Base-by-base conservation (phyloP, 2,797 vertebrate species). In the Uromys caudimaculatus region DNA sequence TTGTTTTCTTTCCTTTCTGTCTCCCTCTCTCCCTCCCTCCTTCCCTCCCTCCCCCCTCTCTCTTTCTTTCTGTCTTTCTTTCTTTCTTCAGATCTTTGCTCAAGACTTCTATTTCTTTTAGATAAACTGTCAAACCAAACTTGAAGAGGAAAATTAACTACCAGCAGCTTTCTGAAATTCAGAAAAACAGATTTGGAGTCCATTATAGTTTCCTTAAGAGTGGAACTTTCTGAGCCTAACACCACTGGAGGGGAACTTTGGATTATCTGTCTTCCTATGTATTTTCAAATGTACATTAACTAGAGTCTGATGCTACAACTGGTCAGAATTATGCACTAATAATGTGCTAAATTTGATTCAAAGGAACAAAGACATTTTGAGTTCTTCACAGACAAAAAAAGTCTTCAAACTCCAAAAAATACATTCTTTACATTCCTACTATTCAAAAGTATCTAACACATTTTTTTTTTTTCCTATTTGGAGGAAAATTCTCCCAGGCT, bases 361-460 rank as follows among this genome's bases (percentile, higher is more conserved):
- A 52, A 96, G 96, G 92, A 95, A 97, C 92, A 97, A 97, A 97
- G 96, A 89, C 90, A 73, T 95, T 96, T 95, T 94, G 95, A 97
- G 91, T 95, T 97, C 95, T 93, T 96, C 97, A 96, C 96, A 97
- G 96, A 97, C 97, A 69, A 69, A 69, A 96, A 97, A 84, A 5
- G 54, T 77, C 71, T 96, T 89, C 90, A 91, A 47, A 90, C 11
- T 89, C 95, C 47, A 95, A 96, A 95, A 96, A 95, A 94, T 41
- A 96, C 91, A 90, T 93, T 97, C 97, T 96, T 96, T 76, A 67
- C 93, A 96, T 97, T 97, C 96, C 58, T 93, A 76, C 69, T 47
- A 94, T 52, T 97, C 92, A 97, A 96, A 97, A 97, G 97, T 97
- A 97, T 89, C 96, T 96, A 97, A 93, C 91, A 95, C 93, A 91